phyloP scores from a whole-genome alignment of 2,113 vertebrate species.

The Abramis brama region DNA sequence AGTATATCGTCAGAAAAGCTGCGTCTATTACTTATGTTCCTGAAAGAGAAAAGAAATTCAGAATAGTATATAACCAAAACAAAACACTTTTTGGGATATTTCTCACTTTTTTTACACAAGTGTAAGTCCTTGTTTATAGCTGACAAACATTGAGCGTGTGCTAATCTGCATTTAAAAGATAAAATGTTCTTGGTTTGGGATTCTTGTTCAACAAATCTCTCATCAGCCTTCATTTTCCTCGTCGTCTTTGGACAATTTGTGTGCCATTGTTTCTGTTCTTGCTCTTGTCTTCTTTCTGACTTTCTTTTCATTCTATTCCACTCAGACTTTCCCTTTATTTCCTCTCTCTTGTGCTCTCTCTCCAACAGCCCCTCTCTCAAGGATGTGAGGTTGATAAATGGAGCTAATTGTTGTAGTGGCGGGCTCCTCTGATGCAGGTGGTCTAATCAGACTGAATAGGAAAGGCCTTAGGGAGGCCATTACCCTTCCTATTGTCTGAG shows the following conservation, averaged over 20 bases:
- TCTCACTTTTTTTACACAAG: background rate
- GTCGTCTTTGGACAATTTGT: background rate
- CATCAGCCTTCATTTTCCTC: background rate
- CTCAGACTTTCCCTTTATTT: constrained; percentile 9
- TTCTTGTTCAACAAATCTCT: background rate
- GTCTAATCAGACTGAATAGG: constrained; percentile 78
- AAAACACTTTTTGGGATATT: background rate
- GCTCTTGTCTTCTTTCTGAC: constrained; percentile 1
- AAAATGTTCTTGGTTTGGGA: background rate
- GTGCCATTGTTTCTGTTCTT: background rate
- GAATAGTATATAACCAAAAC: background rate
- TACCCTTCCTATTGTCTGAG: constrained; percentile 81
- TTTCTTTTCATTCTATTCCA: background rate
- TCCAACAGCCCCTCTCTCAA: constrained; percentile 32
- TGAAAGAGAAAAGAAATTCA: background rate
- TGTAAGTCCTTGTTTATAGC: background rate
- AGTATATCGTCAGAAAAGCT: background rate
- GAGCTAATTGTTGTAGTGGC: constrained; percentile 82
- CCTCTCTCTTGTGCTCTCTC: constrained; percentile 23
- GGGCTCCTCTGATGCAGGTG: constrained; percentile 73
- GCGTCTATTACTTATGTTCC: background rate
- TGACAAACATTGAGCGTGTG: background rate
- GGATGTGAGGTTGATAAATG: constrained; percentile 79
- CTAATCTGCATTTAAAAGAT: background rate
- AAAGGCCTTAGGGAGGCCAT: constrained; percentile 79